Evolutionary conservation across 2,113 vertebrate species (phyloP).

Genomic region (Kryptolebias marmoratus): DNA sequence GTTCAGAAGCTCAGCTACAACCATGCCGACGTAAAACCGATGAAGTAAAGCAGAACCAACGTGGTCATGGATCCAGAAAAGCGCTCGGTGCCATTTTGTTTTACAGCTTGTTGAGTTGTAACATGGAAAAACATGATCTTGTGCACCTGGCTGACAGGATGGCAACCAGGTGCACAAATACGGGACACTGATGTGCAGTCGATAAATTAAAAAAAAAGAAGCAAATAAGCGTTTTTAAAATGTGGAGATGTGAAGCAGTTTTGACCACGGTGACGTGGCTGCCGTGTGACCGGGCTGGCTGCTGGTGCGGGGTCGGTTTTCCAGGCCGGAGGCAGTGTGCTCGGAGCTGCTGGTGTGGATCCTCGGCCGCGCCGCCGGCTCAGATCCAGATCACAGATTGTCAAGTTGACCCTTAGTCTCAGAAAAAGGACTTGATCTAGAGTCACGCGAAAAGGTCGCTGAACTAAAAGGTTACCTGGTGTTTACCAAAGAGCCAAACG

Average conservation of each 20-base stretch:
- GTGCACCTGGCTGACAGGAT: not conserved
- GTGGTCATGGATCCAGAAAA: no score
- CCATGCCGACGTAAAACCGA: not conserved
- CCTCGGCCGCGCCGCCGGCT: conserved; percentile 46
- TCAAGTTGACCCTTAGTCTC: conserved; percentile 8
- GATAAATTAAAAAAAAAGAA: no score
- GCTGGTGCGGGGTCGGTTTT: conserved; percentile 69
- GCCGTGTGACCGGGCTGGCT: conserved; percentile 17
- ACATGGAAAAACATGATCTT: not conserved
- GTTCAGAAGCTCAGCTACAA: no score
- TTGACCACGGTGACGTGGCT: not conserved
- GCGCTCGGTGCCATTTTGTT: not conserved
- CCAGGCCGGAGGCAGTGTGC: conserved; percentile 73
- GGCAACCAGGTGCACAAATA: not conserved
- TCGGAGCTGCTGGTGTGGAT: conserved; percentile 72
- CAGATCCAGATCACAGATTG: conserved; percentile 2
- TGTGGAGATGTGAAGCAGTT: not conserved
- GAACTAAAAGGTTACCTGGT: conserved; percentile 1
- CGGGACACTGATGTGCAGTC: no score
- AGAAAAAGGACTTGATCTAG: not conserved
- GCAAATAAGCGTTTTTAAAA: no score
- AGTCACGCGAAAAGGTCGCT: not conserved
- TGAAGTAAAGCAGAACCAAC: not conserved
- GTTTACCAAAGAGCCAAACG: conserved; percentile 26
- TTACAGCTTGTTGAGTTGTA: not conserved